Evolutionary conservation across 1,140 invertebrate species (phyloP), one percentile per base, ranked within the genome.

Genomic region (Planococcus citri): DNA sequence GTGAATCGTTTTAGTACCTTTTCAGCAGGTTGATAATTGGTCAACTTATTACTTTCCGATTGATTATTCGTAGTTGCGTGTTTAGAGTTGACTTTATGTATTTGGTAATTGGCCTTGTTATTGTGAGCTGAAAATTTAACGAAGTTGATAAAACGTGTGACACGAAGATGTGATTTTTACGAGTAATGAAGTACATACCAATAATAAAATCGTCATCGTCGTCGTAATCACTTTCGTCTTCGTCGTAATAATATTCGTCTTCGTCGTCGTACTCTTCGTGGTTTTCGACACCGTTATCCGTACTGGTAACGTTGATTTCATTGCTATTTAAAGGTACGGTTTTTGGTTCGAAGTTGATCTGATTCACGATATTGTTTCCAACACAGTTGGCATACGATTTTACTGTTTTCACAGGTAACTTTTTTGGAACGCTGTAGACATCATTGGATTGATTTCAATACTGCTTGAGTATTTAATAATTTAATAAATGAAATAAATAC

Each of bases 1-100:
- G 85, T 78, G 77, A 85, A 94, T 72, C 88, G 90, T 70, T 86
- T 85, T 68, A 91, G 85, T 0, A 92, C 74, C 74, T 94, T 93
- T 58, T 93, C 90, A 61, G 80, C 82, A 1, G 91, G 89, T 77
- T 94, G 92, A 76, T 84, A 93, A 71, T 81, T 83, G n/a, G 77
- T 82, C 14, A 88, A 72, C 79, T 87, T 88, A 29, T 82, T 85
- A n/a, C 84, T 84, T 17, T 80, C 74, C 58, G 77, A 78, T 77
- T 88, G 87, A 67, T 73, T 72, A 75, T 84, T 83, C 21, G 33
- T 29, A 21, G 70, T 51, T n/a, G n/a, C n/a, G n/a, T n/a, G n/a
- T n/a, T n/a, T n/a, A 21, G 37, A 8, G 14, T 37, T 37, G 6
- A 14, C 33, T 37, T 14, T 6, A 37, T 37, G 33, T 8, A 37